phyloP scores from a whole-genome alignment of 2,113 vertebrate genomes.

The Taurulus bubalis region DNA sequence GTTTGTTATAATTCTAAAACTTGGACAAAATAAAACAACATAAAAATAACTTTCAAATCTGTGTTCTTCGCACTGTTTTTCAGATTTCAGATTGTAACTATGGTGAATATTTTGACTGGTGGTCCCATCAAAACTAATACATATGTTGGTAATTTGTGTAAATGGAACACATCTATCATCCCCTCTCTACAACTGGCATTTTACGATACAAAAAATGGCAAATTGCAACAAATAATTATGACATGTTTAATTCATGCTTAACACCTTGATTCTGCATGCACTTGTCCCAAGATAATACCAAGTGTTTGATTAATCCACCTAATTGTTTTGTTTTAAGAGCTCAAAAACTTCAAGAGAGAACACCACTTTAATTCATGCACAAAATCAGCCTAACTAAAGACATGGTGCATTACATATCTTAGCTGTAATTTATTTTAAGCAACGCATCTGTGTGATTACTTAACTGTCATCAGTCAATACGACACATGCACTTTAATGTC shows the following conservation, averaged over 20 bases:
- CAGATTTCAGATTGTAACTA: neutral
- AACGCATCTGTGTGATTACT: slow-evolving; percentile 46
- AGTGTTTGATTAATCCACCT: slow-evolving; percentile 46
- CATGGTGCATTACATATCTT: slow-evolving; percentile 25
- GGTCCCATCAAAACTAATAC: neutral
- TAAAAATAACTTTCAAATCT: neutral
- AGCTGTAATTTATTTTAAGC: slow-evolving; percentile 43
- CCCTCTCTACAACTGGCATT: neutral
- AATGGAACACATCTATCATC: neutral
- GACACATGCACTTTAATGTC: slow-evolving; percentile 47
- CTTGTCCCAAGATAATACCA: slow-evolving; percentile 33
- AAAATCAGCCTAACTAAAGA: slow-evolving; percentile 29
- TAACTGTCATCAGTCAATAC: slow-evolving; percentile 50
- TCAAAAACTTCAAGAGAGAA: slow-evolving; percentile 14
- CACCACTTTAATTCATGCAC: slow-evolving; percentile 28
- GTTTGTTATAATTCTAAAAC: neutral
- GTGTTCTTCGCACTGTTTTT: neutral
- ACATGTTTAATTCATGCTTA: slow-evolving; percentile 45
- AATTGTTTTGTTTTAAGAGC: slow-evolving; percentile 47
- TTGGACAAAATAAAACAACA: neutral
- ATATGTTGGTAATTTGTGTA: neutral
- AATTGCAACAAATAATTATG: slow-evolving; percentile 35
- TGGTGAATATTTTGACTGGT: neutral
- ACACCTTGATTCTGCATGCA: slow-evolving; percentile 22
- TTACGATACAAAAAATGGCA: neutral